Evolutionary conservation across 2,113 vertebrate species (phyloP), one percentile per base, ranked within the genome.

Genomic region (Ochotona curzoniae): DNA sequence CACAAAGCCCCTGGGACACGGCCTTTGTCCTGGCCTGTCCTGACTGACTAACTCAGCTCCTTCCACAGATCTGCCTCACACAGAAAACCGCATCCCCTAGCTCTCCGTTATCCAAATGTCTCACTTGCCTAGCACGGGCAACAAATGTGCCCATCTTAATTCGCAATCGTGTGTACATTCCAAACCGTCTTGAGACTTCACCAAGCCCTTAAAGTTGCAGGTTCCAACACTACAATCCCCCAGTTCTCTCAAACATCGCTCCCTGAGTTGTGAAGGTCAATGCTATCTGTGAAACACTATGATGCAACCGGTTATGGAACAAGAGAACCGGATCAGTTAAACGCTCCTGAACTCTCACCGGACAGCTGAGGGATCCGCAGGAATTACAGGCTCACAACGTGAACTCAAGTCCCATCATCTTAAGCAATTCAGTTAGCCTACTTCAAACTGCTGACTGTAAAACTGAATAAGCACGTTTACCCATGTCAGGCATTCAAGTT

Each of bases 141-240:
- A 94, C 26, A 35, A 60, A 47, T 26, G 18, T 69, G 79, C 79
- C 80, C 6, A 35, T 61, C 51, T 63, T 64, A 73, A 85, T 71
- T 85, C 23, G 14, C 38, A 97, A 79, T 26, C 54, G 18, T 57
- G 30, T 57, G 2, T 9, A 86, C 89, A 74, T 75, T 35, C 70
- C 84, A 66, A 75, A 79, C 67, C 44, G 86, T 47, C n/a, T 35
- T 32, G 30, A 88, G 26, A 83, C 14, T 92, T 88, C 30, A 84
- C 15, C 30, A 49, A 13, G 70, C 12, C 82, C 38, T 64, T 44
- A 7, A 92, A 94, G 17, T 78, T 44, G 5, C 10, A 67, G 25
- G n/a, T 85, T 61, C 83, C 13, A 30, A 9, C 18, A 44, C 49
- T 82, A 63, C 44, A 93, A 82, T 44, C 84, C 44, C 32, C 73